These are phyloP conservation scores for Grus americana DNA, from an alignment of 2,113 vertebrate species.

Conservation along the genomic window DNA sequence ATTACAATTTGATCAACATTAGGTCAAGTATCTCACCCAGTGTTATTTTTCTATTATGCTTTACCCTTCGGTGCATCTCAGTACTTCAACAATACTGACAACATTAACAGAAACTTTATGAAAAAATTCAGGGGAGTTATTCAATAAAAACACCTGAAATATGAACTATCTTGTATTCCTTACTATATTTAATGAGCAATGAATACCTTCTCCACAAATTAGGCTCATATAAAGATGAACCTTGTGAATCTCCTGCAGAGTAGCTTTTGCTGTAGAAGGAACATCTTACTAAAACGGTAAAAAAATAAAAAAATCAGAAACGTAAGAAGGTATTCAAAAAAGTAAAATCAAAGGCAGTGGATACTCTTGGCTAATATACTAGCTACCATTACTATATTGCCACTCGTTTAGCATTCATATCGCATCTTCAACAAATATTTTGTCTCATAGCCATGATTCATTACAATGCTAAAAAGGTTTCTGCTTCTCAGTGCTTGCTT, in stretches of 20 bases:
- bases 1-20: not conserved
- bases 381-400: not conserved
- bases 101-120: not conserved
- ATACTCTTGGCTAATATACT: not conserved
- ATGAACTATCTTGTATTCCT: not conserved
- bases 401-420: not conserved
- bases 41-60: not conserved
- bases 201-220: not conserved
- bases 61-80: not conserved
- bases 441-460: not conserved
- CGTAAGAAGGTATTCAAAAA: accelerated
- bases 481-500: not conserved
- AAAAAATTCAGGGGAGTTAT: conserved; percentile 6
- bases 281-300: not conserved
- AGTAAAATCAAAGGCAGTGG: not conserved
- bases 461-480: not conserved
- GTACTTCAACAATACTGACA: conserved; percentile 2
- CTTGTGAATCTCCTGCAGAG: not conserved
- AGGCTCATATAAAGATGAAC: not conserved
- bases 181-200: not conserved
- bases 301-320: not conserved
- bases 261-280: not conserved
- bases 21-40: conserved; percentile 19
- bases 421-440: not conserved
- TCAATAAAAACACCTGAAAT: not conserved